phyloP scores from a whole-genome alignment of 2,113 vertebrate genomes.

The Trochalopteron elliotii region DNA sequence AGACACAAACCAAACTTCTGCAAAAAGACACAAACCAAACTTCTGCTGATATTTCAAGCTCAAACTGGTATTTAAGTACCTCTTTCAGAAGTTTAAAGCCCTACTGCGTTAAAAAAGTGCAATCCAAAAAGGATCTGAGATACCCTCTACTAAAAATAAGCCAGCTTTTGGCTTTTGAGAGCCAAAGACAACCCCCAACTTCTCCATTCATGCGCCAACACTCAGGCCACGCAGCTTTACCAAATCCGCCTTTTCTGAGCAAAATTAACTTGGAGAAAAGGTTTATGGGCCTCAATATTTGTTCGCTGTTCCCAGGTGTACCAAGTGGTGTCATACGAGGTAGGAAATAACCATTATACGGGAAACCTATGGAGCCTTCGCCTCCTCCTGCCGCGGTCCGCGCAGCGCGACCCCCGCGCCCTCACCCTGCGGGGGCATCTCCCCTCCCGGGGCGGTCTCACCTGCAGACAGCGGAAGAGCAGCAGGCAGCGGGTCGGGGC shows the following conservation, averaged over 20 bases:
- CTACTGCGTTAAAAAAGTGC: not conserved
- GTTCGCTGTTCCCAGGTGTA: not conserved
- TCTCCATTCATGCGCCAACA: rapidly evolving
- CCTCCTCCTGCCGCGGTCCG: rapidly evolving
- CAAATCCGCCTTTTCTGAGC: not conserved
- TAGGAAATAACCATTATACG: rapidly evolving
- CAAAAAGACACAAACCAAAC: not conserved
- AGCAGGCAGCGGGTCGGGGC: not conserved
- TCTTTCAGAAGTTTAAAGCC: not conserved
- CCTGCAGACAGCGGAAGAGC: not conserved
- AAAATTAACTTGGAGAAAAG: not conserved
- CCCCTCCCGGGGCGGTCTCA: not conserved
- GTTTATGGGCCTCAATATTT: not conserved
- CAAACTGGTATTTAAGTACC: not conserved
- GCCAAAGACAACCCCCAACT: not conserved
- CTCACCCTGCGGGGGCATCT: not conserved
- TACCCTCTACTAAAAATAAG: rapidly evolving
- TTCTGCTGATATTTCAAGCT: not conserved
- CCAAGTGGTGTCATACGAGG: rapidly evolving
- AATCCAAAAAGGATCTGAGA: not conserved
- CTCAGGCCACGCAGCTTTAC: not conserved
- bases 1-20: not conserved
- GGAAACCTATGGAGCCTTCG: not conserved
- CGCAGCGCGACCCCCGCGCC: not conserved
- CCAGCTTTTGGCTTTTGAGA: rapidly evolving